A percentile compares a stretch with the other conserved stretches of the same genome.
phyloP scores from a whole-genome alignment of 2,113 vertebrate species.

The Sebastes schlegelii region DNA sequence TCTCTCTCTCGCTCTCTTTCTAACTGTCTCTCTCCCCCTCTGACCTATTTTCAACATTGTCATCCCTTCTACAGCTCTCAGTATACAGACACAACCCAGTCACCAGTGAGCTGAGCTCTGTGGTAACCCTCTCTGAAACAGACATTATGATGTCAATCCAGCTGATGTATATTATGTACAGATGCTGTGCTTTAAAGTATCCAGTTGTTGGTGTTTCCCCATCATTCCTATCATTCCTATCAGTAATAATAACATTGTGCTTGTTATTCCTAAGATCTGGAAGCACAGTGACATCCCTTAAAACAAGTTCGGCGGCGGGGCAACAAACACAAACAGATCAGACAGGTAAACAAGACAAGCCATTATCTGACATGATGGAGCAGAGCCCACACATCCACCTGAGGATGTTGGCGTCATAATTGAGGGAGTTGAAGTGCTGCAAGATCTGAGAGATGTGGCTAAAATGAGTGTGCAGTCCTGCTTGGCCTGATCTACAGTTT shows the following conservation, averaged over 20 bases:
- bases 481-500: too few species aligned
- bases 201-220: neutral
- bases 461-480: too few species aligned
- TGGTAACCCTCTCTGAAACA: neutral
- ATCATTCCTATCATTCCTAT: neutral
- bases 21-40: neutral
- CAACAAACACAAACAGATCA: neutral
- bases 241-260: neutral
- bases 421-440: too few species aligned
- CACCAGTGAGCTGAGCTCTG: neutral
- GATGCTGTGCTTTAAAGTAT: neutral
- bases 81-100: slow-evolving; percentile 19
- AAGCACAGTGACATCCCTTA: neutral
- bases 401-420: too few species aligned
- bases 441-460: too few species aligned
- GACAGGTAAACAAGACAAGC: too few species aligned
- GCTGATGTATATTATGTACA: neutral
- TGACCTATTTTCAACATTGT: slow-evolving; percentile 49
- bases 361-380: too few species aligned
- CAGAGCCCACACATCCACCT: too few species aligned
- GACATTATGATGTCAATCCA: slow-evolving; percentile 4
- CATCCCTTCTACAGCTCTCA: slow-evolving; percentile 17
- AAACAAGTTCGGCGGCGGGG: neutral
- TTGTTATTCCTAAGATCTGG: neutral
- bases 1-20: slow-evolving; percentile 11